Evolutionary conservation across 1,140 invertebrate species (phyloP), one percentile per base, ranked within the genome.

Genomic region (Delia radicum): DNA sequence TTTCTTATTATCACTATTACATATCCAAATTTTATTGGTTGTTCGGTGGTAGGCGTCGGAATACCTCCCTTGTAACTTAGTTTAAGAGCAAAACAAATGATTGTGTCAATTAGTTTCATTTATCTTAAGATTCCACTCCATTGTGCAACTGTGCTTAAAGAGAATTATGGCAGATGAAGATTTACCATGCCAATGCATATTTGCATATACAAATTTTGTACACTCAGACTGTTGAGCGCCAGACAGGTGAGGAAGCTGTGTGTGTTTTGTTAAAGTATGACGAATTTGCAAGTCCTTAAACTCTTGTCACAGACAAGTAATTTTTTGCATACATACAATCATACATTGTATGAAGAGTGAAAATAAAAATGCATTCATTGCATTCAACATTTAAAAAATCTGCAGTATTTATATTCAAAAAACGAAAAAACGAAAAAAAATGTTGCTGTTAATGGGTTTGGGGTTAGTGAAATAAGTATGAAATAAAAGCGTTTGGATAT

Each of bases 401-500:
- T 48, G n/a, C 46, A 48, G 46, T n/a, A 48, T 48, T 24, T 55
- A 55, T 10, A 13, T 3, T 37, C 33, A 37, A 13, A 37, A 37
- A 37, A 37, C n/a, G n/a, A n/a, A n/a, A 42, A 42, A 15, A 42
- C 48, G 10, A 55, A 55, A 55, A 55, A 55, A 55, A 55, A 55
- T 55, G 1, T 8, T 18, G 48, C 18, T 55, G 21, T 21, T 21
- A 8, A 7, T 7, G 10, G 48, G 48, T 55, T 24, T 55, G 48
- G 21, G 48, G 24, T 21, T 21, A 55, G 7, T 10, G 8, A 37
- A 7, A 37, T 13, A 37, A 7, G 13, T 3, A 37, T 0, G 24
- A 55, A 3, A 55, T 10, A 55, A 55, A 55, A 55, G 26, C 78
- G 80, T 61, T 74, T 74, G 74, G 79, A 78, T 69, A 76, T 80